Base-by-base conservation (phyloP, 2,888 invertebrate genomes). In the Scaptodrosophila latifasciaeformis region DNA sequence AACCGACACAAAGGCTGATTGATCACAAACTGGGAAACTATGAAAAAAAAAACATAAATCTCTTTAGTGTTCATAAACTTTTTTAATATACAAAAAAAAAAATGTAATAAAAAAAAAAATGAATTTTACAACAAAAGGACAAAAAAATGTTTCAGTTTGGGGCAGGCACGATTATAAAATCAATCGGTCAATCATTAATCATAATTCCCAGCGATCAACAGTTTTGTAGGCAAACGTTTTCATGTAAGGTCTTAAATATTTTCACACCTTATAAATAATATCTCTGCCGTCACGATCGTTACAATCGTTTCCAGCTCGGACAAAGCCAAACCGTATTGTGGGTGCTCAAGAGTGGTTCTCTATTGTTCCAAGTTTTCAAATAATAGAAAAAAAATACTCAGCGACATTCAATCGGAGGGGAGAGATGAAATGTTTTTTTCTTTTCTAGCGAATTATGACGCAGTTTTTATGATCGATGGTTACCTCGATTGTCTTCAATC, bases 381-480 rank as follows among this genome's bases (percentile, higher is more conserved):
- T 10, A 12, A 10, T 2, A 37, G 37, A 37, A 37, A 52, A 52
- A n/a, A n/a, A n/a, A n/a, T n/a, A 54, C 59, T 60, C 52, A 65
- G 76, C 63, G 79, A 78, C 75, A 81, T 64, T 65, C 59, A 60
- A 58, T 57, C 72, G 50, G 51, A 54, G 57, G 53, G 55, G 57
- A 15, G 15, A 30, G 19, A 13, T 29, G 17, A 12, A n/a, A 18
- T 35, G 6, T 27, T 27, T 10, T 67, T 47, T 59, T 50, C 69
- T 70, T 81, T 82, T 82, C 82, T 67, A 79, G 67, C 71, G 82
- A 84, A 84, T 82, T 83, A 81, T 84, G 82, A 82, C 74, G 69
- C 67, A 17, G 37, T 46, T 21, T 53, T 27, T 52, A 69, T 72
- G 82, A 82, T 80, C 65, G 81, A 82, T 83, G 83, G 81, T 17